phyloP scores from a whole-genome alignment of 2,797 vertebrate genomes.

The Hippoglossus hippoglossus region DNA sequence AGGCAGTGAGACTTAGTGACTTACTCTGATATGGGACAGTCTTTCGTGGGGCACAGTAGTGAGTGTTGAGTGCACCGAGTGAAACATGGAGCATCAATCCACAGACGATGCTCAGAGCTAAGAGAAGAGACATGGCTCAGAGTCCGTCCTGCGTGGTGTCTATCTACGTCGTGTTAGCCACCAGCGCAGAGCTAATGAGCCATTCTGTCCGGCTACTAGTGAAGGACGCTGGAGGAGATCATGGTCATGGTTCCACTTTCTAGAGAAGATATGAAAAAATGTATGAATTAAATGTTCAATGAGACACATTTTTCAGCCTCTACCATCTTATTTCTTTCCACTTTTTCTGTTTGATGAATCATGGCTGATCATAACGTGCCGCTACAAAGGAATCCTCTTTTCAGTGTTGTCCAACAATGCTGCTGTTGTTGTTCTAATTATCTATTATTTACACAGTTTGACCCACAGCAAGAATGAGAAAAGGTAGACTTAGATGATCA shows the following conservation, averaged over 20 bases:
- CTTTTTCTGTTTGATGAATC: conserved; percentile 7
- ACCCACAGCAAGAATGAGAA: neutral
- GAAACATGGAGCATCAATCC: conserved; percentile 70
- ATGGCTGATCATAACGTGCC: conserved; percentile 3
- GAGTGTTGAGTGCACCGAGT: conserved; percentile 33
- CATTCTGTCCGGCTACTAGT: conserved; percentile 69
- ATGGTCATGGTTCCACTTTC: conserved; percentile 38
- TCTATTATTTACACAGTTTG: neutral
- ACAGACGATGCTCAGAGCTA: conserved; percentile 65
- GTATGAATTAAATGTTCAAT: conserved; percentile 32
- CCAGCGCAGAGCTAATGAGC: conserved; percentile 68
- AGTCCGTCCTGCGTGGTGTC: conserved; percentile 31
- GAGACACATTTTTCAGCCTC: neutral
- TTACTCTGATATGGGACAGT: conserved; percentile 80
- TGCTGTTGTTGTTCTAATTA: neutral
- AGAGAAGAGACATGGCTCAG: conserved; percentile 78
- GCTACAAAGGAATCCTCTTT: too few relatives aligned
- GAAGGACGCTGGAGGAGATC: conserved; percentile 45
- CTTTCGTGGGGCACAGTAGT: conserved; percentile 77
- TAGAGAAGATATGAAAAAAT: conserved; percentile 51
- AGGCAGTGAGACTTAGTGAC: conserved; percentile 23
- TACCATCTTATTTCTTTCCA: neutral
- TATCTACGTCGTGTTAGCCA: conserved; percentile 77
- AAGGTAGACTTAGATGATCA: neutral
- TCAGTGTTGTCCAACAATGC: neutral